A percentile compares a stretch with the other conserved stretches of the same genome.
phyloP scores from a whole-genome alignment of 2,888 invertebrate genomes.

The Alloplasta piceator region DNA sequence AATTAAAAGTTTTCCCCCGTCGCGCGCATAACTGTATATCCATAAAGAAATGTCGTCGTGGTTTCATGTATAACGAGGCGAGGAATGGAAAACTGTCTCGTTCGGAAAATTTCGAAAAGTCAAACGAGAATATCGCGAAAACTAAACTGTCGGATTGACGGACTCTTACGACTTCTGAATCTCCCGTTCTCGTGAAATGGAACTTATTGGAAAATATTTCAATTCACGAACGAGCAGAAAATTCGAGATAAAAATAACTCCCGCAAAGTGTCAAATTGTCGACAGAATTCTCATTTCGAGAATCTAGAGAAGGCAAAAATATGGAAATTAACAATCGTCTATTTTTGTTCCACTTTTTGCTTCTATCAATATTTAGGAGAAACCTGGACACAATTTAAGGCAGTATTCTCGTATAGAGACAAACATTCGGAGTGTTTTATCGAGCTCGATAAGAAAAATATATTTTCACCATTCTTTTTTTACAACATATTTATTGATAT shows the following conservation, averaged over 20 bases:
- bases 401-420: too few relatives aligned
- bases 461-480: too few relatives aligned
- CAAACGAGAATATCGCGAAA: slow-evolving; percentile 44
- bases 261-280: neutral
- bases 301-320: neutral
- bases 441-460: too few relatives aligned
- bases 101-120: slow-evolving; percentile 22
- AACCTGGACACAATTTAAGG: too few relatives aligned
- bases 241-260: neutral
- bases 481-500: too few relatives aligned
- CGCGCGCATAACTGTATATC: slow-evolving; percentile 2
- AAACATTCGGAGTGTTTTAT: too few relatives aligned
- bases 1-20: slow-evolving; percentile 64
- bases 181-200: neutral
- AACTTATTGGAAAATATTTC: slow-evolving; percentile 6
- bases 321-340: too few relatives aligned
- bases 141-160: slow-evolving; percentile 40
- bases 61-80: neutral
- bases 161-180: slow-evolving; percentile 9
- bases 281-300: slow-evolving; percentile 20
- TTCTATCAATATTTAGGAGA: too few relatives aligned
- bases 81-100: slow-evolving; percentile 11
- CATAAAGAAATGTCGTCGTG: slow-evolving; percentile 1
- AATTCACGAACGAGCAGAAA: slow-evolving; percentile 10
- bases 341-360: too few relatives aligned